phyloP scores from a whole-genome alignment of 2,113 vertebrate genomes.

The Tonatia bakeri region DNA sequence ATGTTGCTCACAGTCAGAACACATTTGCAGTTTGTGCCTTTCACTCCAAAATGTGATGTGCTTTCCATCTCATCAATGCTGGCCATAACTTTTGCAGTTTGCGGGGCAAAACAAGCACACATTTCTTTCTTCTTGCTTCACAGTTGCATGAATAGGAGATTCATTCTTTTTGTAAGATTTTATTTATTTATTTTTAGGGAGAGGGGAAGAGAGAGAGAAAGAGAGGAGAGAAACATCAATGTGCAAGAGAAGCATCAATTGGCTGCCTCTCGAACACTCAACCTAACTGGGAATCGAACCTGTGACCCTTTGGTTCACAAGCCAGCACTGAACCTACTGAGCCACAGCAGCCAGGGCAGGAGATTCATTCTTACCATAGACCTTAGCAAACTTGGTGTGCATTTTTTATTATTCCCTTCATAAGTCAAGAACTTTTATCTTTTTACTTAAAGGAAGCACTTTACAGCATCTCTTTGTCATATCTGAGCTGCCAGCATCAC shows the following conservation, averaged over 20 bases:
- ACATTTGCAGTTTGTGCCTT: not conserved
- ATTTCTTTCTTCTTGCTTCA: not conserved
- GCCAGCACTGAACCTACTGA: too few relatives aligned
- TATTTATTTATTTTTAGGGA: too few relatives aligned
- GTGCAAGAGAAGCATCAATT: too few relatives aligned
- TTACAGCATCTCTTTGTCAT: not conserved
- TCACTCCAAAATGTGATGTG: not conserved
- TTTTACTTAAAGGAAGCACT: not conserved
- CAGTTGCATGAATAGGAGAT: not conserved
- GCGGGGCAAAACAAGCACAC: not conserved
- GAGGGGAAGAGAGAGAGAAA: too few relatives aligned
- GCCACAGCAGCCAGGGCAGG: not conserved
- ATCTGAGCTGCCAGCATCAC: not conserved
- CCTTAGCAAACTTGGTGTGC: not conserved
- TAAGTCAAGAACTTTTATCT: not conserved
- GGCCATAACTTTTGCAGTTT: not conserved
- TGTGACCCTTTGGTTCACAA: too few relatives aligned
- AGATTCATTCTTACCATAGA: not conserved
- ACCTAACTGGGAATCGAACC: too few relatives aligned
- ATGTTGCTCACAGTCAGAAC: not conserved
- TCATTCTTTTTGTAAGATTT: not conserved
- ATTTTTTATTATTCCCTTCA: not conserved
- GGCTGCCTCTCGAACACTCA: too few relatives aligned
- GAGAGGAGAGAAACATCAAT: too few relatives aligned
- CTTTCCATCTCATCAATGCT: not conserved